phyloP scores from a whole-genome alignment of 2,888 invertebrate species.

The Pollenia angustigena region DNA sequence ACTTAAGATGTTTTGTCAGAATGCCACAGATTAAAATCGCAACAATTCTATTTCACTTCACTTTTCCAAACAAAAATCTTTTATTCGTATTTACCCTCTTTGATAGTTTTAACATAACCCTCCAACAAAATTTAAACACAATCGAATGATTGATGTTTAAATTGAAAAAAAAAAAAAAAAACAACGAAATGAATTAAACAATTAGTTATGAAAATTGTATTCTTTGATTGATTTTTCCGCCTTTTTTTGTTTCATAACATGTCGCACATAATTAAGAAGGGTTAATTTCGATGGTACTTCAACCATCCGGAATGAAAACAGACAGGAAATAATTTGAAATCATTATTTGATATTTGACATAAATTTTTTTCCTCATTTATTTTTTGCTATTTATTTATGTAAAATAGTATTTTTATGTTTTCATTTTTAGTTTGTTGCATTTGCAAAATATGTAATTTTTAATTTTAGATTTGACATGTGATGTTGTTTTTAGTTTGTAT shows the following conservation, averaged over 20 bases:
- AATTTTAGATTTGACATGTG: constrained; percentile 33
- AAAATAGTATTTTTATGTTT: neutral
- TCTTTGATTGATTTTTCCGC: neutral
- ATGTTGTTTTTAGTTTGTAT: neutral
- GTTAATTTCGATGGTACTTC: constrained; percentile 50
- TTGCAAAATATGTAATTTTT: neutral
- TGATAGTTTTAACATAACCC: too few species aligned
- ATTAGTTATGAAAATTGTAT: neutral
- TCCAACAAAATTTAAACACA: neutral
- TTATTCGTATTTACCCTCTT: too few species aligned
- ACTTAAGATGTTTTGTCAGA: too few species aligned
- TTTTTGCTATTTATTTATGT: neutral
- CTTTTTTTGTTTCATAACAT: neutral
- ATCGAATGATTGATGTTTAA: constrained; percentile 35
- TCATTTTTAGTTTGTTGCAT: neutral
- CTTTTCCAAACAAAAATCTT: too few species aligned
- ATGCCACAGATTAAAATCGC: too few species aligned
- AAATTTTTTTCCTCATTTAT: neutral
- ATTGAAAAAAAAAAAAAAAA: neutral
- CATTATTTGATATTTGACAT: constrained; percentile 45
- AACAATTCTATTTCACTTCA: too few species aligned
- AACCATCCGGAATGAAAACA: constrained; percentile 22
- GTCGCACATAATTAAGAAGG: constrained; percentile 56
- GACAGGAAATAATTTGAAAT: constrained; percentile 54
- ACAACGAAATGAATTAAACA: neutral